phyloP scores from a whole-genome alignment of 2,888 invertebrate genomes.

The Eristalis pertinax region DNA sequence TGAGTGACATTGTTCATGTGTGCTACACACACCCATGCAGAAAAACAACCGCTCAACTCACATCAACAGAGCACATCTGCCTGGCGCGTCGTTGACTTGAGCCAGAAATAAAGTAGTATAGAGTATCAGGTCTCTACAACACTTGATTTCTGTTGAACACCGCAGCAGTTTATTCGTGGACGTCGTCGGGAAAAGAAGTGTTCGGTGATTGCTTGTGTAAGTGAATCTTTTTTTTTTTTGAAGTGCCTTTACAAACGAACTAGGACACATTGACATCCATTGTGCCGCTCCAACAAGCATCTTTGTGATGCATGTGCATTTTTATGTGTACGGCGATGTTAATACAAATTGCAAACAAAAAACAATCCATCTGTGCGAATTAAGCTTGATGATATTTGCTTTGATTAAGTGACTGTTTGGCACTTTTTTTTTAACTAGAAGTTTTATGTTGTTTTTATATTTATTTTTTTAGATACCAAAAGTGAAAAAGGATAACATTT shows the following conservation, averaged over 20 bases:
- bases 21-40: background rate
- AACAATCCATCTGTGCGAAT: background rate
- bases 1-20: background rate
- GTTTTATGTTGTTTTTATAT: conserved; percentile 18
- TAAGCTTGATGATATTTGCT: too few species aligned
- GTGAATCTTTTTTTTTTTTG: background rate
- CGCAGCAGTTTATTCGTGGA: conserved; percentile 52
- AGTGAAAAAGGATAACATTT: conserved; percentile 15
- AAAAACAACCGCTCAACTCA: background rate
- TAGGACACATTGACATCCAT: background rate
- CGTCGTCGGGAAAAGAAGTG: conserved; percentile 14
- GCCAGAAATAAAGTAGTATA: too few species aligned
- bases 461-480: conserved; percentile 23
- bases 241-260: conserved; percentile 16
- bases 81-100: background rate
- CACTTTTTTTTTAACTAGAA: background rate
- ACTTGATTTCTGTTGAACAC: conserved; percentile 2
- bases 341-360: background rate
- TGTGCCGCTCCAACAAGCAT: background rate
- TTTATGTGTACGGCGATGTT: background rate
- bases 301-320: background rate
- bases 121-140: too few species aligned
- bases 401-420: background rate
- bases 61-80: background rate
- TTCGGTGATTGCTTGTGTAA: conserved; percentile 32